Base-by-base conservation (phyloP, 2,888 invertebrate species). In the Conus canariensis region DNA sequence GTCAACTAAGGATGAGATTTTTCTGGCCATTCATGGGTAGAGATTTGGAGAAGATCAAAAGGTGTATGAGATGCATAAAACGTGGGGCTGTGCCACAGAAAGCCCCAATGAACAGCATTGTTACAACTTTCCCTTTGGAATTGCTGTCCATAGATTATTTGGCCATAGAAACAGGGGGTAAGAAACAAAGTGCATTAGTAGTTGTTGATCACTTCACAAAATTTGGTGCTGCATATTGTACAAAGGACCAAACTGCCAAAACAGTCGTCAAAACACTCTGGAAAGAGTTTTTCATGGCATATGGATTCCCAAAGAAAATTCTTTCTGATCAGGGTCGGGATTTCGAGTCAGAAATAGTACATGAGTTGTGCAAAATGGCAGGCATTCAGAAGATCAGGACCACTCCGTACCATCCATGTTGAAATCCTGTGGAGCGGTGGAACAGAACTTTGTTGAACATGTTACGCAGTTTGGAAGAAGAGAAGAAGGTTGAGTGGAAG, bases 381-480 rank as follows among this genome's bases (percentile, higher is more conserved):
- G 87, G 64, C 45, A 87, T 67, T 67, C 58, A 87, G 64, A 87
- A 87, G 45, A 58, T 30, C n/a, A n/a, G 60, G 30, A 87, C 87
- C n/a, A 87, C 64, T 45, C 87, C 87, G 10, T 87, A 16, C 14
- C 87, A 87, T 87, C 87, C 67, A 14, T 67, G 64, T 25, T 30
- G 7, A 9, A 87, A 87, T 58, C 58, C 83, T n/a, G 83, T 58
- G 9, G 83, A 83, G 83, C 56, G 58, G 59, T 83, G 83, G 85
- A 60, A 60, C 64, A 85, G 85, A 64, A 60, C 85, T 14, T 58
- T 85, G n/a, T n/a, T 70, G 30, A 45, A n/a, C 30, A 87, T 87
- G 87, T 16, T 87, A 22, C 56, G 74, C 14, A 70, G 70, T 87
- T n/a, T 87, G 30, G 70, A 67, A 70, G 70, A 67, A 45, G 74